Base-by-base conservation (phyloP, 2,888 invertebrate species). In the Boloria euphrosyne region DNA sequence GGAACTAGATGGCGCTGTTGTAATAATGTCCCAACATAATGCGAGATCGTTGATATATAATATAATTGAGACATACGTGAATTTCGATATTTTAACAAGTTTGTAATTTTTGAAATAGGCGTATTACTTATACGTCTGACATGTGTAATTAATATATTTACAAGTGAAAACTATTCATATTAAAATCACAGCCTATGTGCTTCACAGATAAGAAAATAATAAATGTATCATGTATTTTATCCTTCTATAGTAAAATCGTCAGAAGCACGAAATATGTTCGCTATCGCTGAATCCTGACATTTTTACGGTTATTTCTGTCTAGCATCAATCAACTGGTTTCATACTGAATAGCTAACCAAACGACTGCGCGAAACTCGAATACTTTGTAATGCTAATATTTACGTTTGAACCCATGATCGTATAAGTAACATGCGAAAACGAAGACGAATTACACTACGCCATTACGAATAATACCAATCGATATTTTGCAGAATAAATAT, bases 341-440 rank as follows among this genome's bases (percentile, higher is more conserved):
- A 55, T 55, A 46, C 57, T 22, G 46, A 57, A 57, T 46, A 46
- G 57, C 57, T 46, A 57, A 46, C 57, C 57, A 57, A 57, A 57
- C 57, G 57, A 57, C 22, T 57, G 10, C 46, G 47, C 31, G 31
- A 59, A 59, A 59, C 16, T 31, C 16, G 47, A 49, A 31, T 31
- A 59, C 49, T 59, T 49, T 59, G 59, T 49, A 49, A 59, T 47
- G 49, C 38, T 49, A 59, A 59, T 59, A 13, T 59, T 59, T 27
- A 16, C 59, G 31, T 14, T 49, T 59, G 31, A 59, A 49, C 4
- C 27, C 31, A 27, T 59, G 18, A 57, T 57, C 14, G 10, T 59
- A 27, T 17, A 22, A 22, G 22, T 22, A 58, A 47, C 16, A 49
- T 27, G 13, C 31, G 13, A 14, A 57, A 22, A 46, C 18, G n/a